Base-by-base conservation (phyloP, 2,888 invertebrate species). In the Andrena minutula region DNA sequence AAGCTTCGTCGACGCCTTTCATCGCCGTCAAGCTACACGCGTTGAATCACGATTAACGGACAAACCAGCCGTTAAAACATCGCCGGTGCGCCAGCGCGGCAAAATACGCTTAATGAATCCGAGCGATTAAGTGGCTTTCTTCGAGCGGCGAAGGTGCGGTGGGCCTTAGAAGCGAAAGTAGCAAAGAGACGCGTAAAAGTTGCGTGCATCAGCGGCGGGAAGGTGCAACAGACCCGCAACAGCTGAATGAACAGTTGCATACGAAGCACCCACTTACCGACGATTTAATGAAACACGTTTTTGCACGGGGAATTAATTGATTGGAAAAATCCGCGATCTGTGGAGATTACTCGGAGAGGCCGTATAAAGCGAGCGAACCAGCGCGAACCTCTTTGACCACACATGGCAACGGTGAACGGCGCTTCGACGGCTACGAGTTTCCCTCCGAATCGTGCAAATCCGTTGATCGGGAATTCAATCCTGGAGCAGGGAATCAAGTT, bases 11-110 rank as follows among this genome's bases (percentile, higher is more conserved):
- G 69, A 87, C 83, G 73, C 35, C 56, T 81, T 68, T 79, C 88
- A 68, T 83, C 79, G 79, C 49, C 65, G 83, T 49, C 68, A 16
- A 66, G 35, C 49, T 69, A 74, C 77, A 63, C 63, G 64, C 23
- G 65, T n/a, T 64, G 88, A 86, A 87, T 87, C 35, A 49, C 73
- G 79, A 87, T 87, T 72, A 72, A 82, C 68, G 30, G 60, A 41
- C 35, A 23, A 32, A 47, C 26, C 20, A 10, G 12, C 7, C 47
- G 20, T 12, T 23, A 8, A 26, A 68, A 49, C 58, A 20, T 12
- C 61, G 61, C 0, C 60, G 23, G 28, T n/a, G 56, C 32, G 2
- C 32, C 56, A 35, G 6, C 6, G 20, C 6, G 20, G 35, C 5
- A n/a, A 28, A 58, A 58, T 32, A 35, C n/a, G 51, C 49, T 30